These are phyloP conservation scores for Dichetophora obliterata DNA, from an alignment of 2,888 invertebrate species.

Conservation along the genomic window DNA sequence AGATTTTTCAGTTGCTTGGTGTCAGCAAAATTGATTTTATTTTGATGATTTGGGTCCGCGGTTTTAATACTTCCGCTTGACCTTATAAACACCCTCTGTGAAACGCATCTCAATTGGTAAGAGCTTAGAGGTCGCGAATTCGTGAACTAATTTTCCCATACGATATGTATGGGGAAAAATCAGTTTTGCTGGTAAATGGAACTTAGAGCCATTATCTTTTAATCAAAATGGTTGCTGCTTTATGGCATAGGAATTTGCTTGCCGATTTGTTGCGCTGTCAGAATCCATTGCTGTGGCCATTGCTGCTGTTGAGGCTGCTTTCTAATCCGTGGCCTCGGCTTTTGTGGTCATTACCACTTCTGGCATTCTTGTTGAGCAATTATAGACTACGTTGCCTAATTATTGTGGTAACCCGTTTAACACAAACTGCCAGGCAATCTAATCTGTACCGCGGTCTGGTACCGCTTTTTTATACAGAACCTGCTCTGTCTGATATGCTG, in stretches of 20 bases:
- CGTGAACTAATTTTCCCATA: no score
- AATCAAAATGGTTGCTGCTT: no score
- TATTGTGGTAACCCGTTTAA: constrained; percentile 88
- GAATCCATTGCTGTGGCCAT: constrained; percentile 81
- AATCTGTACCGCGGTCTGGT: constrained; percentile 93
- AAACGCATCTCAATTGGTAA: no score
- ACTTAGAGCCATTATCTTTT: no score
- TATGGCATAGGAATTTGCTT: constrained; percentile 93
- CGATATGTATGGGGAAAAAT: no score
- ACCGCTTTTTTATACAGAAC: constrained; percentile 84
- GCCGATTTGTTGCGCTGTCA: constrained; percentile 76
- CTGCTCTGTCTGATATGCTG: constrained; percentile 83
- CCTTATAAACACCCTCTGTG: no score
- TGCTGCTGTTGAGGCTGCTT: constrained; percentile 92
- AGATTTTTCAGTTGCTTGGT: no score
- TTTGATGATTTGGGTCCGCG: no score
- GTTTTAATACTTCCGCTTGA: no score
- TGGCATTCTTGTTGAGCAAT: constrained; percentile 85
- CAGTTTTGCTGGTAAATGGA: no score
- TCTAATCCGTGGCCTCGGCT: constrained; percentile 89
- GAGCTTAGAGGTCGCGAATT: no score
- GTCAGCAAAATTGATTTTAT: no score
- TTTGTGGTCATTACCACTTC: constrained; percentile 82
- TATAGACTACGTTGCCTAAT: constrained; percentile 95
- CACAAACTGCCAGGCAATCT: constrained; percentile 89